phyloP scores from a whole-genome alignment of 2,888 invertebrate genomes.

The Hyposoter didymator region DNA sequence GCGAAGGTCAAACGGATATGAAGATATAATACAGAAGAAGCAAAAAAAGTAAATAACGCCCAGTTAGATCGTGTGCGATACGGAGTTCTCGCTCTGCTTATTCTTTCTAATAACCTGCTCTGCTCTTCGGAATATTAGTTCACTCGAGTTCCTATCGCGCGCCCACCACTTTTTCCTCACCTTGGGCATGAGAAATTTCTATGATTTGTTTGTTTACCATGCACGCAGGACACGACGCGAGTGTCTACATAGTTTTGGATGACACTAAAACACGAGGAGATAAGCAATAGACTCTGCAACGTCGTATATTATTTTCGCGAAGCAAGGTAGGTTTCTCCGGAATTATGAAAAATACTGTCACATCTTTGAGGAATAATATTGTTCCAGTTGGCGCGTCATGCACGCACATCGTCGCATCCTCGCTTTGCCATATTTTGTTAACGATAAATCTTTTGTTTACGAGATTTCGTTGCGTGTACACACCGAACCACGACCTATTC shows the following conservation, averaged over 20 bases:
- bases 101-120: not conserved
- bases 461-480: not conserved
- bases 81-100: not conserved
- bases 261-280: constrained; percentile 31
- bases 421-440: not conserved
- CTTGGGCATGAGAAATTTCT: constrained; percentile 6
- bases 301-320: not conserved
- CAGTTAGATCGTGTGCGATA: not conserved
- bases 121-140: not conserved
- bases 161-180: not conserved
- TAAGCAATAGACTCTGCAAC: constrained; percentile 18
- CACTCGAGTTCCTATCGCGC: not conserved
- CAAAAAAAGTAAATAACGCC: constrained; percentile 4
- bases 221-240: not conserved
- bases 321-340: constrained; percentile 11
- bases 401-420: constrained; percentile 7
- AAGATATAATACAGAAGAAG: constrained; percentile 14
- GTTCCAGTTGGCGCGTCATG: constrained; percentile 37
- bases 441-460: constrained; percentile 1
- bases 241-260: not conserved
- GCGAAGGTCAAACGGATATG: constrained; percentile 10
- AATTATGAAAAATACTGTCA: constrained; percentile 26
- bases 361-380: constrained; percentile 38
- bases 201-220: constrained; percentile 7
- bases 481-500: not conserved